Conservation (phyloP, 2,797 vertebrate species). For the Psittacula echo region DNA sequence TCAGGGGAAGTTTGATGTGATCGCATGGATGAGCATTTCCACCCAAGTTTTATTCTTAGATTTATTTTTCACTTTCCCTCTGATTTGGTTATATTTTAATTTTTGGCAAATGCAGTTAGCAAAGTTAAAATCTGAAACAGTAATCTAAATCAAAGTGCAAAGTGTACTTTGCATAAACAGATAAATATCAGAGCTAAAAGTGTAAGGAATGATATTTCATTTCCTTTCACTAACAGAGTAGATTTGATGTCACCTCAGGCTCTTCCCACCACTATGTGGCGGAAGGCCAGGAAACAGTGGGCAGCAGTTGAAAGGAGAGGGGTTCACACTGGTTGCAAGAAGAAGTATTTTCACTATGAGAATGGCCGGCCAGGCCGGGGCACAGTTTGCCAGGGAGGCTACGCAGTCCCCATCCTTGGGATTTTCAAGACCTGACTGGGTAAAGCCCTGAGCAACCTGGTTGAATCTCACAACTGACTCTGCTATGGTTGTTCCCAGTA, state of each 20-base stretch:
- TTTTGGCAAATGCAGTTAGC: conserved; percentile 25
- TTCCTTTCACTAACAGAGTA: not conserved
- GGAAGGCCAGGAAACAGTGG: not conserved
- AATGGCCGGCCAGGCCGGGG: not conserved
- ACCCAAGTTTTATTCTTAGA: conserved; percentile 38
- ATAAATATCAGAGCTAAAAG: conserved; percentile 16
- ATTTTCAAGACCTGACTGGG: not conserved
- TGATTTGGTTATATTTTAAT: conserved; percentile 44
- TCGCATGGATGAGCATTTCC: not conserved
- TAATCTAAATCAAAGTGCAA: not conserved
- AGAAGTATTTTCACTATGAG: not conserved
- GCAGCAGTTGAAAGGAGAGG: not conserved
- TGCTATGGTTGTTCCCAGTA: not conserved
- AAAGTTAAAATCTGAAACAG: conserved; percentile 32
- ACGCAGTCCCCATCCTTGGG: not conserved
- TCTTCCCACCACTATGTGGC: not conserved
- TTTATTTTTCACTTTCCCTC: conserved; percentile 15
- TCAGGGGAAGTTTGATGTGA: not conserved
- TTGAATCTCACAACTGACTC: not conserved
- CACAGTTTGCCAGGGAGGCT: not conserved
- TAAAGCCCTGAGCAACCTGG: not conserved
- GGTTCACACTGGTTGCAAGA: not conserved
- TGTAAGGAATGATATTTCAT: not conserved
- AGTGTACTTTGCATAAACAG: not conserved
- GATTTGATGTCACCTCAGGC: not conserved